These are phyloP conservation scores for Diacarnus erythraeanus DNA, from an alignment of 37 sponge, comb jelly and placozoan genomes.

Conservation along the genomic window DNA sequence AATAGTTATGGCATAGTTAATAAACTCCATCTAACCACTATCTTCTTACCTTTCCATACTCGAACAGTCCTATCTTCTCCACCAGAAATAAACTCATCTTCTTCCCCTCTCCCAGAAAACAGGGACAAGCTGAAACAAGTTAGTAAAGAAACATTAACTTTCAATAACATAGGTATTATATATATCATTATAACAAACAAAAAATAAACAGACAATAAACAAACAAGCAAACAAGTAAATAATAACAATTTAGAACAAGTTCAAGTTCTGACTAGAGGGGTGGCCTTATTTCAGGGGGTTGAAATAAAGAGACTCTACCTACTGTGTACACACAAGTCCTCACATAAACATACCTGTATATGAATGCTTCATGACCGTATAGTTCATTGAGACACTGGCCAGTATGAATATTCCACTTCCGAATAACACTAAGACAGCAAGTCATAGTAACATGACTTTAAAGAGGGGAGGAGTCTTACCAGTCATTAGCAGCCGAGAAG, in stretches of 20 bases:
- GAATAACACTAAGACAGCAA: conserved; percentile 45
- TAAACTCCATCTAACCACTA: background rate
- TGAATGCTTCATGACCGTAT: conserved; percentile 65
- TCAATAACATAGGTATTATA: no score
- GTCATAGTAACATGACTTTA: background rate
- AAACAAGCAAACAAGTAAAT: no score
- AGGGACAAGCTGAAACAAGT: conserved; percentile 56
- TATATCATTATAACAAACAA: no score
- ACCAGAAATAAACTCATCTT: conserved; percentile 61
- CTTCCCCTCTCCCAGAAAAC: conserved; percentile 24
- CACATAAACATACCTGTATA: conserved; percentile 74
- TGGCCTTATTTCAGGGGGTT: no score
- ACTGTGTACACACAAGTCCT: no score
- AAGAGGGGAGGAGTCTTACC: conserved; percentile 36
- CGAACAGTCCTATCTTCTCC: conserved; percentile 78
- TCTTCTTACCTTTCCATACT: conserved; percentile 71
- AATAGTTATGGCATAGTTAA: background rate
- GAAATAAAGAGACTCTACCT: no score
- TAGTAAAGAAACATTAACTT: no score
- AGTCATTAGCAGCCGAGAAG: conserved; percentile 76
- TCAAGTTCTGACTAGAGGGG: no score
- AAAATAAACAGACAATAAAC: no score
- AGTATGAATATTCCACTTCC: conserved; percentile 67
- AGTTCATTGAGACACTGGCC: conserved; percentile 61
- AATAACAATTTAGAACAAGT: no score